phyloP scores from a whole-genome alignment of 2,888 invertebrate genomes.

The Drosophila recens region DNA sequence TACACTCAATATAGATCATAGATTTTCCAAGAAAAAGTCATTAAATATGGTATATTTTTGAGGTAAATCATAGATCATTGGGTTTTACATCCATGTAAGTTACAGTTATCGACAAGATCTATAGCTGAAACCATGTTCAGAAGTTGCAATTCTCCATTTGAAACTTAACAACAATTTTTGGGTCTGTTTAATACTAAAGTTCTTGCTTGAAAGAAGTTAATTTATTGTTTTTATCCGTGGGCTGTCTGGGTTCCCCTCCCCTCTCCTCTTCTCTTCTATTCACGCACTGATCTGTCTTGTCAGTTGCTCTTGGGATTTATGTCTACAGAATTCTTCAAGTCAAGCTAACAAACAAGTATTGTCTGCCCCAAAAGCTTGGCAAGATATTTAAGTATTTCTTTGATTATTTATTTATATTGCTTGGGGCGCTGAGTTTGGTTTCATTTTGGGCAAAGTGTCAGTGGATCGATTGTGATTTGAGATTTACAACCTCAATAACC shows the following conservation, averaged over 20 bases:
- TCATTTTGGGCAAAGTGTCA: constrained; percentile 46
- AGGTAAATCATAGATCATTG: constrained; percentile 5
- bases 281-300: constrained; percentile 44
- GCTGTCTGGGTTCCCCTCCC: constrained; percentile 20
- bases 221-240: constrained; percentile 49
- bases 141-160: neutral
- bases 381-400: constrained; percentile 16
- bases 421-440: constrained; percentile 30
- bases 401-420: constrained; percentile 13
- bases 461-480: constrained; percentile 8
- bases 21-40: neutral
- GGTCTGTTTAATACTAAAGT: neutral
- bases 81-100: constrained; percentile 15
- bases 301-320: constrained; percentile 68
- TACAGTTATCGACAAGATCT: constrained; percentile 1
- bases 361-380: constrained; percentile 41
- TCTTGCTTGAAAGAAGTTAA: constrained; percentile 31
- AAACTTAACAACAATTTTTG: constrained; percentile 1
- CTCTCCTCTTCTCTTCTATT: neutral
- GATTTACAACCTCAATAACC: constrained; percentile 33
- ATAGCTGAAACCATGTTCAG: neutral
- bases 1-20: neutral
- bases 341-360: constrained; percentile 72
- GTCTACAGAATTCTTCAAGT: constrained; percentile 58
- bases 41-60: neutral